Base-by-base conservation (phyloP, 2,113 vertebrate genomes). In the Carassius auratus region DNA sequence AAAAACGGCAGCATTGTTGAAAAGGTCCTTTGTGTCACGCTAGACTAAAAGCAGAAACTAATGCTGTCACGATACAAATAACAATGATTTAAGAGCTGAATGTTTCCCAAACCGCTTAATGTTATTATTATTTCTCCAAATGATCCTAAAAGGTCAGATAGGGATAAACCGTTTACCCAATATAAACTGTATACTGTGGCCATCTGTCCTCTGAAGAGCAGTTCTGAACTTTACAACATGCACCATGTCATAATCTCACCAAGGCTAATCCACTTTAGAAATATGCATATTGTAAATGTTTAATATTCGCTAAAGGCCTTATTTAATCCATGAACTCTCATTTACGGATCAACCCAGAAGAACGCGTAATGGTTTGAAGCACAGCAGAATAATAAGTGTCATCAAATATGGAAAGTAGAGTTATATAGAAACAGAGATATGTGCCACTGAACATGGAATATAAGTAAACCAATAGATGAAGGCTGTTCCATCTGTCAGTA, bases 261-360 rank as follows among this genome's bases (percentile, higher is more conserved):
- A 33, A 17, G 50, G 23, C 15, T 68, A 81, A 81, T 81, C 77
- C 77, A 80, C 57, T 64, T 80, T 80, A 64, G 21, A 64, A 80
- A 80, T 80, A 80, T 64, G 62, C 61, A 81, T 81, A 68, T 50
- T 68, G 61, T 81, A 36, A 38, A 42, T 33, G 77, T 66, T 52
- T 68, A 33, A 68, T 68, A 33, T 68, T 68, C 10, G 9, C 42
- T 50, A 33, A 68, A 50, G 79, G 62, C 79, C 26, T 66, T 45
- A 12, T 81, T 81, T 81, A 81, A 81, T 81, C 42, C 79, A 48
- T 52, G 26, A 68, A 52, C 23, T 50, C 57, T 23, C 76, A 61
- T 78, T 61, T 78, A 78, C 15, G 15, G 75, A 76, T 76, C 14
- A 77, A 12, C 15, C 50, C 75, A 57, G 50, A 8, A 6, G 19